Evolutionary conservation across 2,797 vertebrate genomes (phyloP).

Genomic region (Sebastiscus tertius): DNA sequence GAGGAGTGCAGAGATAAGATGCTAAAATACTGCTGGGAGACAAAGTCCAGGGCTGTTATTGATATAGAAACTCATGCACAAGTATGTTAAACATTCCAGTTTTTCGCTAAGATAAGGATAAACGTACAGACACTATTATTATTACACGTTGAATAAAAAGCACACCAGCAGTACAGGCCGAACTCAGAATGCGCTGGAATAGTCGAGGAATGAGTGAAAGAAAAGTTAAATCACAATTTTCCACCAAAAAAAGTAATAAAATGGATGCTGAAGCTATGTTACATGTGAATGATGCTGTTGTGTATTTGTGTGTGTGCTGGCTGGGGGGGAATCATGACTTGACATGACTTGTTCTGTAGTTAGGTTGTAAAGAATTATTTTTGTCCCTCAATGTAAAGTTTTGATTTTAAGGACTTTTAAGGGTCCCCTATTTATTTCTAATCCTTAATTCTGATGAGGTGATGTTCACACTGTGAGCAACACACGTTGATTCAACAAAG

Average conservation of each 20-base stretch:
- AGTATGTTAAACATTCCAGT: slow-evolving; percentile 67
- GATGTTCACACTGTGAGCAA: slow-evolving; percentile 46
- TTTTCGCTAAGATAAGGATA: slow-evolving; percentile 59
- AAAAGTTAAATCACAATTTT: slow-evolving; percentile 47
- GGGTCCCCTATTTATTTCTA: not conserved
- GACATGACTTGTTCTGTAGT: not conserved
- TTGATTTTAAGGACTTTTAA: not conserved
- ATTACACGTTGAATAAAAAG: slow-evolving; percentile 48
- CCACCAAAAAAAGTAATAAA: slow-evolving; percentile 15
- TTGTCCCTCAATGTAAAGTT: not conserved
- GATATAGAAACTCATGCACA: slow-evolving; percentile 75
- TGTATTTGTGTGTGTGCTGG: slow-evolving; percentile 9
- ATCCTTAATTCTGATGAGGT: not conserved
- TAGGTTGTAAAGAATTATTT: not conserved
- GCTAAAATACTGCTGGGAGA: slow-evolving; percentile 56
- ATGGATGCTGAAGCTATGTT: slow-evolving; percentile 37
- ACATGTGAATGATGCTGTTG: slow-evolving; percentile 7
- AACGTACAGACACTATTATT: slow-evolving; percentile 51
- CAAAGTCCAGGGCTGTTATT: slow-evolving; percentile 34
- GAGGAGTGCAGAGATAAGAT: slow-evolving; percentile 11
- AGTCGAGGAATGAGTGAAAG: slow-evolving; percentile 43
- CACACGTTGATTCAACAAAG: slow-evolving; percentile 7
- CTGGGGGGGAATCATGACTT: not conserved
- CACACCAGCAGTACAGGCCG: slow-evolving; percentile 51
- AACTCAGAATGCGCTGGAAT: slow-evolving; percentile 36